phyloP scores from a whole-genome alignment of 1,140 invertebrate species.

The Ridgeia piscesae region DNA sequence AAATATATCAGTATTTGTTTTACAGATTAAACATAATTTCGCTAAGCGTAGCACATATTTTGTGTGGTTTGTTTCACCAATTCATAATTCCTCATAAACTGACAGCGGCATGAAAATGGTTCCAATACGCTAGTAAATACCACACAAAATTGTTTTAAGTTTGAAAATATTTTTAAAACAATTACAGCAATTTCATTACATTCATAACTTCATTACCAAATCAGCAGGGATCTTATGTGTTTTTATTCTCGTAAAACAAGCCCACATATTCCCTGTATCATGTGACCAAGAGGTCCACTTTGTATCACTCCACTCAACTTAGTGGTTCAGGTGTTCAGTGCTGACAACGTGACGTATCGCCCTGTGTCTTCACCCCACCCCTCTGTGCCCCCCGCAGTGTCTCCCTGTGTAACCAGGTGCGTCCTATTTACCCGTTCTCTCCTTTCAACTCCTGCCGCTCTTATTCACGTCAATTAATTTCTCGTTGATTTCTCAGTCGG shows the following conservation, averaged over 20 bases:
- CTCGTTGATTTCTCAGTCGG: neutral
- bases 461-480: neutral
- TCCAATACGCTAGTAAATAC: neutral
- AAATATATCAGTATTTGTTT: too few species aligned
- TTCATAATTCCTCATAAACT: neutral
- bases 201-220: too few species aligned
- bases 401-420: neutral
- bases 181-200: too few species aligned
- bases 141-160: too few species aligned
- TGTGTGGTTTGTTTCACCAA: too few species aligned
- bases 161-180: too few species aligned
- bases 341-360: neutral
- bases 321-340: neutral
- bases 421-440: neutral
- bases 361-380: neutral
- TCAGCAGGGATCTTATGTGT: neutral
- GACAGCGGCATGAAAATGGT: neutral
- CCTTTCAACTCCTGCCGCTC: neutral
- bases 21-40: too few species aligned
- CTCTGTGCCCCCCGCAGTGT: neutral
- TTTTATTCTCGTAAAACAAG: neutral
- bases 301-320: neutral
- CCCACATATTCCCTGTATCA: neutral
- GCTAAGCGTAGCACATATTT: too few species aligned
- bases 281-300: neutral